These are phyloP conservation scores for Ianthella basta DNA, from an alignment of 37 sponge, comb jelly and placozoan species.

Conservation along the genomic window DNA sequence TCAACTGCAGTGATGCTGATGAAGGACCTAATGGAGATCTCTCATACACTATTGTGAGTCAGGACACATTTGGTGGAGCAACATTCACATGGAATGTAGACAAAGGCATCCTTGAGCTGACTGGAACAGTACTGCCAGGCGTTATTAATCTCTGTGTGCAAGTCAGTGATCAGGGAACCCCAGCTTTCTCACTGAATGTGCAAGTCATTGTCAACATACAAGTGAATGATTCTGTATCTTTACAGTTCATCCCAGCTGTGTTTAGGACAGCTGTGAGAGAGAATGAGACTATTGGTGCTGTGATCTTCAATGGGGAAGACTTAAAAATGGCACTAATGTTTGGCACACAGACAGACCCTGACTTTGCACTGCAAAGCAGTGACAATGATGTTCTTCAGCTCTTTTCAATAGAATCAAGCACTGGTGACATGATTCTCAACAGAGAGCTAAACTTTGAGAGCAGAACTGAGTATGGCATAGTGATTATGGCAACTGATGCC, in stretches of 20 bases:
- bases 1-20: conserved; percentile 56
- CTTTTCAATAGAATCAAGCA: conserved; percentile 42
- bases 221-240: conserved; percentile 16
- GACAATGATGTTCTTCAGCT: not conserved
- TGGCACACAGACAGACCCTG: not conserved
- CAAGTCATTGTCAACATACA: conserved; percentile 37
- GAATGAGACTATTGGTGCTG: conserved; percentile 10
- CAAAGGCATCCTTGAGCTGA: conserved; percentile 30
- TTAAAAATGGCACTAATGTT: conserved; percentile 15
- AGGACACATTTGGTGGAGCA: conserved; percentile 32
- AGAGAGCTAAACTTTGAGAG: conserved; percentile 49
- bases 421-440: conserved; percentile 45
- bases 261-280: conserved; percentile 52
- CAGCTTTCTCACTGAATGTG: conserved; percentile 9
- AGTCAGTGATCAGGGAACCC: conserved; percentile 36
- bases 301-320: conserved; percentile 35
- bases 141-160: conserved; percentile 40
- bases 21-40: conserved; percentile 38
- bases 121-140: conserved; percentile 34
- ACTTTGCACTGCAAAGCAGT: conserved; percentile 8
- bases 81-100: conserved; percentile 17
- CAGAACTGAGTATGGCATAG: conserved; percentile 17
- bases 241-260: conserved; percentile 22
- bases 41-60: conserved; percentile 29
- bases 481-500: conserved; percentile 21